Percentiles rank a stretch among this genome's conserved stretches.
Conservation (phyloP, 1,140 invertebrate species). For the Matsumurasca onukii region DNA sequence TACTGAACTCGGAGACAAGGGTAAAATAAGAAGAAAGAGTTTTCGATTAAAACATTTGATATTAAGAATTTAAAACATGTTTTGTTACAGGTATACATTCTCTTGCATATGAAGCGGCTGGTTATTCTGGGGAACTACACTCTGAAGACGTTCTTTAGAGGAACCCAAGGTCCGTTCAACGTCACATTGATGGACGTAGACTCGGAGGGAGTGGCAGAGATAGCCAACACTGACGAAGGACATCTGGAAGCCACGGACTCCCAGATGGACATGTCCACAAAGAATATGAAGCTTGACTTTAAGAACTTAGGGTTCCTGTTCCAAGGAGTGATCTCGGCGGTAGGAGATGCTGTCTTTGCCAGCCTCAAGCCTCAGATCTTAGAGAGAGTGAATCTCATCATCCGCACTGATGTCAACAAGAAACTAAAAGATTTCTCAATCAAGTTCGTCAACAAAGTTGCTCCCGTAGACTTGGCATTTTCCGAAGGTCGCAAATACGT, state of each 20-base stretch:
- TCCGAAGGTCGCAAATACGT: constrained; percentile 69
- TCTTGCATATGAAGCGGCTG: constrained; percentile 46
- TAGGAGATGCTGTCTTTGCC: constrained; percentile 79
- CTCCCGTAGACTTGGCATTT: constrained; percentile 78
- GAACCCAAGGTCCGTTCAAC: constrained; percentile 71
- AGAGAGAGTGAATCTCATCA: constrained; percentile 67
- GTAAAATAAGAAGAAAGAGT: too few species aligned
- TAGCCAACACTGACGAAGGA: constrained; percentile 70
- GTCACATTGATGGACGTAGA: constrained; percentile 69
- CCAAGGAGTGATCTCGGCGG: constrained; percentile 74
- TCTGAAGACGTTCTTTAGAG: constrained; percentile 65
- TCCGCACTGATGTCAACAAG: constrained; percentile 48
- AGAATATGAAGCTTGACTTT: constrained; percentile 76
- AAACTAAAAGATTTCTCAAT: constrained; percentile 51
- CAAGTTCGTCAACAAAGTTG: constrained; percentile 45
- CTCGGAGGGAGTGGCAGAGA: constrained; percentile 61
- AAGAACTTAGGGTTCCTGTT: constrained; percentile 77
- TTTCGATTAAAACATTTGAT: too few species aligned
- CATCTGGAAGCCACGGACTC: constrained; percentile 73
- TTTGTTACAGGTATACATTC: constrained; percentile 41
- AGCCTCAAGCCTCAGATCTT: constrained; percentile 81
- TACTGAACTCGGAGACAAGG: too few species aligned
- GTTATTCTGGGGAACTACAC: constrained; percentile 75
- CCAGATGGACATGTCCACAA: constrained; percentile 74
- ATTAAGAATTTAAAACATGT: too few species aligned